Base-by-base conservation (phyloP, 1,140 invertebrate genomes). In the Micrasema longulum region DNA sequence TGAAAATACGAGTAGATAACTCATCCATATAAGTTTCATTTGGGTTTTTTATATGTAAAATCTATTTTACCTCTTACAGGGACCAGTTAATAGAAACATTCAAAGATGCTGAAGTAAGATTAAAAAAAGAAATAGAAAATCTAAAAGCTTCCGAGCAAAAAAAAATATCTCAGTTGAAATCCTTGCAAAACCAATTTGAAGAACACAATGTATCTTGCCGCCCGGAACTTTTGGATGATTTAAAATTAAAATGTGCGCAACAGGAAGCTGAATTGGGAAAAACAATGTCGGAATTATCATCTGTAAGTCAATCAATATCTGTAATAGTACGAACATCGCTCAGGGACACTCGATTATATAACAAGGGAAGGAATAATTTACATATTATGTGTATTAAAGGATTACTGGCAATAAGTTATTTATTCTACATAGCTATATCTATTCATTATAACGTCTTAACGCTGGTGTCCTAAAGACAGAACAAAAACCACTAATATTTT, bases 131-230 rank as follows among this genome's bases (percentile, higher is more conserved):
- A 50, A 48, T 84, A 10, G 83, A 85, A 22, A 80, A 81, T 35
- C 79, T 81, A 18, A 80, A 81, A 72, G 79, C 79, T n/a, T 65
- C 81, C 31, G 82, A 84, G 48, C 75, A 81, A 76, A 80, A 84
- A 63, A 75, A 81, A 11, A 81, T 78, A 38, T 81, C 80, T 0
- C 77, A 77, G 0, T 9, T 83, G 5, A 81, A 79, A 0, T 77
- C 82, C 16, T 70, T 84, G 0, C 80, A 82, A 73, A 80, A 79
- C 48, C 80, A 84, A 62, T 45, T 83, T 12, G 81, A 85, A 31
- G 41, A 81, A 12, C 72, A 83, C 0, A 78, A 77, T 2, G 78
- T 69, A 22, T 77, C 76, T 66, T 77, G 77, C 1, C 79, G 80
- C 22, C 76, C 77, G 11, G 79, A 83, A 9, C 73, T 83, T 5